Evolutionary conservation across 2,888 invertebrate species (phyloP).

Genomic region (Dynastes grantii): DNA sequence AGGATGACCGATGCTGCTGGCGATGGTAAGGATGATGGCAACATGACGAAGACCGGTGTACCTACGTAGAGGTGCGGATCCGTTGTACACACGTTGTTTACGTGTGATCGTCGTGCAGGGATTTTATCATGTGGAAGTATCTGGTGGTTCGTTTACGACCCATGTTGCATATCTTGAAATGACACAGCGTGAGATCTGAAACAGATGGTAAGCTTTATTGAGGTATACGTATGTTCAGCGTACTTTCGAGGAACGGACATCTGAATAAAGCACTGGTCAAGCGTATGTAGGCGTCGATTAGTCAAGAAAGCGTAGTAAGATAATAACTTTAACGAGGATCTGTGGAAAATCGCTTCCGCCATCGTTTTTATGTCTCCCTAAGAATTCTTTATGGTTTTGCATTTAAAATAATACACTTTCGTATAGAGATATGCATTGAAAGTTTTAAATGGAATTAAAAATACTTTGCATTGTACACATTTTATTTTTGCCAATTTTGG

Average conservation of each 20-base stretch:
- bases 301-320: slow-evolving; percentile 20
- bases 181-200: slow-evolving; percentile 79
- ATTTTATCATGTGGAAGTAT: slow-evolving; percentile 60
- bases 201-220: slow-evolving; percentile 59
- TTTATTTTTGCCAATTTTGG: no score
- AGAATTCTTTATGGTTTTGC: no score
- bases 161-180: slow-evolving; percentile 82
- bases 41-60: slow-evolving; percentile 3
- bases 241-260: background rate
- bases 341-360: background rate
- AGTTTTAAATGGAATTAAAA: no score
- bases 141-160: slow-evolving; percentile 74
- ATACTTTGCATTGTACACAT: no score
- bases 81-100: slow-evolving; percentile 41
- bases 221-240: slow-evolving; percentile 26
- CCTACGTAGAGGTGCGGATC: no score
- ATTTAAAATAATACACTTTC: no score
- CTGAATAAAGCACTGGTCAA: slow-evolving; percentile 6
- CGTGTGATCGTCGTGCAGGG: slow-evolving; percentile 56
- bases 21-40: background rate
- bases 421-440: no score
- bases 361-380: background rate
- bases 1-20: slow-evolving; percentile 2
- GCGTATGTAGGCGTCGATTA: slow-evolving; percentile 18
- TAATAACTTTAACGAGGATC: slow-evolving; percentile 13